Evolutionary conservation across 2,888 invertebrate species (phyloP).

Genomic region (Tiliacea citrago): DNA sequence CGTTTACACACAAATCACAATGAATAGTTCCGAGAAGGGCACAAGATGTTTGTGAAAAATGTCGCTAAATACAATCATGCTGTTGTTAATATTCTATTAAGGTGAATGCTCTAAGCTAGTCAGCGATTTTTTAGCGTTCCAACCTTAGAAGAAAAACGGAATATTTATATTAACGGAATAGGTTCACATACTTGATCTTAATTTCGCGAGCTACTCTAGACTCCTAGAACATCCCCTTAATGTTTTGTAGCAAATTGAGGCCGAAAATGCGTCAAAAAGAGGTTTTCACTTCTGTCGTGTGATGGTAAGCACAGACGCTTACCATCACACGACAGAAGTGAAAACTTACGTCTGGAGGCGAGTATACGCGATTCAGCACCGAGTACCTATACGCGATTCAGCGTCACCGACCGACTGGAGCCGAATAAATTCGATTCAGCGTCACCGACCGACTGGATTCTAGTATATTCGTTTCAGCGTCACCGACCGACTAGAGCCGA

Average conservation of each 20-base stretch:
- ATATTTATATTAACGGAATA: not conserved
- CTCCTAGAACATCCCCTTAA: not conserved
- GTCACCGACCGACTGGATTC: no score
- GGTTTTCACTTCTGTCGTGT: no score
- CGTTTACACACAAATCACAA: conserved; percentile 59
- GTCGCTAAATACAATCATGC: conserved; percentile 51
- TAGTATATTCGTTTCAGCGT: no score
- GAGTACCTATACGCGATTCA: no score
- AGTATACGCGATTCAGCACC: no score
- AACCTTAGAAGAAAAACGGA: not conserved
- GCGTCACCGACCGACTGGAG: no score
- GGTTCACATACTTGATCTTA: not conserved
- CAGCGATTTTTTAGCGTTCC: not conserved
- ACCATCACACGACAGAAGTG: no score
- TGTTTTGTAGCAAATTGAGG: not conserved
- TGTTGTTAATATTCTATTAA: conserved; percentile 14
- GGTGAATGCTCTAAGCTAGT: not conserved
- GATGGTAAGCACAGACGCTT: no score
- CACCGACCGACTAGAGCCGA: no score
- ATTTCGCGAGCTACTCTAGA: not conserved
- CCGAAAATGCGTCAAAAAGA: not conserved
- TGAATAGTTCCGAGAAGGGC: conserved; percentile 65
- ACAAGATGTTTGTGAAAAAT: conserved; percentile 68
- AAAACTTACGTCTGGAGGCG: no score
- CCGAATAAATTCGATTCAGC: no score